A percentile compares a stretch with the other conserved stretches of the same genome.
phyloP scores from a whole-genome alignment of 2,888 invertebrate genomes.

The Lepidonotus clava region DNA sequence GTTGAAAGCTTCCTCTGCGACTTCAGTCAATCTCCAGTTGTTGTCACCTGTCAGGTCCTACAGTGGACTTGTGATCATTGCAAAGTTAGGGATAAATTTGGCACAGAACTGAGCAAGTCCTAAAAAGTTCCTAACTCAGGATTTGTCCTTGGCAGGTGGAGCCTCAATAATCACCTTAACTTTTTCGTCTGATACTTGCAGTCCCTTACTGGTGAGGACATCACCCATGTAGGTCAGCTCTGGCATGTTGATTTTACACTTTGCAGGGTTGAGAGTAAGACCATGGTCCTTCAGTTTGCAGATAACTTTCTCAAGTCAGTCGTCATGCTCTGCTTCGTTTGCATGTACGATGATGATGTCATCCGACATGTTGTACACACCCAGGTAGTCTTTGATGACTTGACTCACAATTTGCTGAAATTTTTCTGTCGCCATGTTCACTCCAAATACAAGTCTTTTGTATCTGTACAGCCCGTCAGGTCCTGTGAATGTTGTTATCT shows the following conservation, averaged over 20 bases:
- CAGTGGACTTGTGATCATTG: no score
- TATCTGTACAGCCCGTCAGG: conserved; percentile 50
- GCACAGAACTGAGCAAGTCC: no score
- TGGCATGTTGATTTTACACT: conserved; percentile 8
- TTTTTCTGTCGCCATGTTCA: conserved; percentile 52
- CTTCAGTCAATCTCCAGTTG: background rate
- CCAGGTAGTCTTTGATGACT: conserved; percentile 26
- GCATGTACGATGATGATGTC: conserved; percentile 41
- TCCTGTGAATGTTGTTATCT: conserved; percentile 55
- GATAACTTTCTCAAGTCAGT: conserved; percentile 54
- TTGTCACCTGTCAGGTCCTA: conserved; percentile 11
- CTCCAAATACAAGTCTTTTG: conserved; percentile 56
- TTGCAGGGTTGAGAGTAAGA: conserved; percentile 35
- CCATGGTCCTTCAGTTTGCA: conserved; percentile 52
- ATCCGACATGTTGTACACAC: conserved; percentile 53
- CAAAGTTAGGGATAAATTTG: no score
- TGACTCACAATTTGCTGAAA: conserved; percentile 52
- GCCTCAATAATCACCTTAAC: conserved; percentile 57
- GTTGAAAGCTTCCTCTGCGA: background rate
- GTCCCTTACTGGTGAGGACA: conserved; percentile 9
- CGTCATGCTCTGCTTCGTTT: conserved; percentile 31
- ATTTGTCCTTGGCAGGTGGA: conserved; percentile 64
- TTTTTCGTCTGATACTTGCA: conserved; percentile 12
- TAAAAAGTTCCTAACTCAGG: conserved; percentile 67
- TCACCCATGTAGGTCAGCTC: conserved; percentile 56